Evolutionary conservation across 2,797 vertebrate species (phyloP).

Genomic region (Fratercula arctica): DNA sequence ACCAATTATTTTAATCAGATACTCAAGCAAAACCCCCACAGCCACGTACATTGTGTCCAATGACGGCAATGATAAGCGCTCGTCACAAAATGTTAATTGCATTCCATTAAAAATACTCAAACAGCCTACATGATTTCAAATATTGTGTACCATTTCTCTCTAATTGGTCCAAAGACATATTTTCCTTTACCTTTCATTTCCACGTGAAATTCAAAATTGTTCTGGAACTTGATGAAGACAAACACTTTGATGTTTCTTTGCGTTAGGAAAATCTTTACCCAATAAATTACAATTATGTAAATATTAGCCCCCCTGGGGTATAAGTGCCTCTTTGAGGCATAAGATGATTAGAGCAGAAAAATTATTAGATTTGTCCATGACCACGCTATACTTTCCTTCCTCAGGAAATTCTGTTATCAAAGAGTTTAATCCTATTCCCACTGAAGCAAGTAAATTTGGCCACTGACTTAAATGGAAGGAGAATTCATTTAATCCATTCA

Average conservation of each 20-base stretch:
- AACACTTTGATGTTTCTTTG: conserved; percentile 67
- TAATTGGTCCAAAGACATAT: conserved; percentile 24
- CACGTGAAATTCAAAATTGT: conserved; percentile 8
- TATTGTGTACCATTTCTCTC: background rate
- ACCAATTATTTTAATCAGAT: conserved; percentile 43
- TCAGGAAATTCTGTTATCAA: conserved; percentile 60
- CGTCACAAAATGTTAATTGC: background rate
- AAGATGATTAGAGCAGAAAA: conserved; percentile 68
- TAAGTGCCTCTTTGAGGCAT: conserved; percentile 44
- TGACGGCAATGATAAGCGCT: background rate
- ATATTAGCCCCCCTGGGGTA: conserved; percentile 45
- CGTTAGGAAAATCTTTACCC: conserved; percentile 35
- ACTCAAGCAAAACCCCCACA: background rate
- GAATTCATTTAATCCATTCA: conserved; percentile 16
- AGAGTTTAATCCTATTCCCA: conserved; percentile 47
- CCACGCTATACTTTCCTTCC: conserved; percentile 33
- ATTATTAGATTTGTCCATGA: conserved; percentile 67
- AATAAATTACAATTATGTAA: conserved; percentile 74
- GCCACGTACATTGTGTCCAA: background rate
- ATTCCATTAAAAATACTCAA: background rate
- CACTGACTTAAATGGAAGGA: background rate
- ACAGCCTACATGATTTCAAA: background rate
- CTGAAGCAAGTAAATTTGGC: conserved; percentile 42
- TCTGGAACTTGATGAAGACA: conserved; percentile 48
- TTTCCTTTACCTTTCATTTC: conserved; percentile 19